Conservation (phyloP, 2,797 vertebrate species). For the Botia almorhae region DNA sequence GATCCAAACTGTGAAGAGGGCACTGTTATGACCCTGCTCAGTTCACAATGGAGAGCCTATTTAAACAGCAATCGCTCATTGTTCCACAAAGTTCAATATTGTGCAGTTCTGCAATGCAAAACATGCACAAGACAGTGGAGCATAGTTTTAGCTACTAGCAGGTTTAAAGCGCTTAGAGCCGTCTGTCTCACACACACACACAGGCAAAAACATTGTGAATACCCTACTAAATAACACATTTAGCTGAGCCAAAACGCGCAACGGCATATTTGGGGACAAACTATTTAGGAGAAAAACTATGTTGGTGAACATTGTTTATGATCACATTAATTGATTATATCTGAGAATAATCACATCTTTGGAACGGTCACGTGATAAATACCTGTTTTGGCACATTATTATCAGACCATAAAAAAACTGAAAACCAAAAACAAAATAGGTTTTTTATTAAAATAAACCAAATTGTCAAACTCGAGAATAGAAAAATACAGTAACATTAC, state of each 20-base stretch:
- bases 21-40: constrained; percentile 70
- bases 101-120: constrained; percentile 70
- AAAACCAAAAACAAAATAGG: background rate
- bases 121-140: constrained; percentile 60
- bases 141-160: constrained; percentile 70
- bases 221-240: background rate
- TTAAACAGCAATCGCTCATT: constrained; percentile 76
- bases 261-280: constrained; percentile 3
- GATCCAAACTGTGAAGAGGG: constrained; percentile 67
- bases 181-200: constrained; percentile 14
- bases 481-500: constrained; percentile 56
- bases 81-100: constrained; percentile 72
- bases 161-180: constrained; percentile 60
- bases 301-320: background rate
- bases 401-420: background rate
- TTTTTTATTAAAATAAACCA: background rate
- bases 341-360: constrained; percentile 8
- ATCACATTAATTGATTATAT: background rate
- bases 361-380: background rate
- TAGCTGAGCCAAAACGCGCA: background rate
- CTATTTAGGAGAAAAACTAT: background rate
- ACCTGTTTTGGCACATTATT: background rate
- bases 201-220: background rate
- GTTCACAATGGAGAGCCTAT: constrained; percentile 77
- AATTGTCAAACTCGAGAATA: background rate